Conservation (phyloP, 2,113 vertebrate species). For the Clarias macrocephalus region DNA sequence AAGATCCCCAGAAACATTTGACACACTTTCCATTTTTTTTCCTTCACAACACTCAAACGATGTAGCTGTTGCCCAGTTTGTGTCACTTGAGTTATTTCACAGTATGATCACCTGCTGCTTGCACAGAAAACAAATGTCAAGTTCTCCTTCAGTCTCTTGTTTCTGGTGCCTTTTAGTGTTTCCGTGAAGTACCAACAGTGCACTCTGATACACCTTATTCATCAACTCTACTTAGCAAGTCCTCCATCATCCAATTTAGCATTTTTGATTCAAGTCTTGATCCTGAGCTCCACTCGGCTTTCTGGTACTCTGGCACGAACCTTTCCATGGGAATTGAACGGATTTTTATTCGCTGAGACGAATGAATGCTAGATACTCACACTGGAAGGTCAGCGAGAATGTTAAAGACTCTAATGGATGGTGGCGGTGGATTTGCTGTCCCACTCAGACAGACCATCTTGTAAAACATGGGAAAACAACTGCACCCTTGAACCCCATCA, state of each 20-base stretch:
- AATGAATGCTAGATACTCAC: slow-evolving; percentile 14
- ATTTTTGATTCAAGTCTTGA: neutral
- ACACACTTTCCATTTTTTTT: neutral
- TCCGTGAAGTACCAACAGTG: neutral
- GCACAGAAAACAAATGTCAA: neutral
- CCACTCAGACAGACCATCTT: slow-evolving; percentile 18
- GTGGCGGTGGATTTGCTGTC: slow-evolving; percentile 29
- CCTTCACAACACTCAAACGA: neutral
- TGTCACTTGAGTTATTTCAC: slow-evolving; percentile 6
- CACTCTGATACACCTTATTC: slow-evolving; percentile 1
- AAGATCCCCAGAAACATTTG: neutral
- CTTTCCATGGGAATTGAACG: slow-evolving; percentile 19
- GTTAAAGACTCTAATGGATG: slow-evolving; percentile 26
- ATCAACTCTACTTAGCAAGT: slow-evolving; percentile 14
- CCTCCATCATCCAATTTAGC: neutral
- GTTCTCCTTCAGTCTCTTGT: neutral
- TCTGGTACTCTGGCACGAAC: neutral
- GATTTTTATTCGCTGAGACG: neutral
- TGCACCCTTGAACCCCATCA: slow-evolving; percentile 9
- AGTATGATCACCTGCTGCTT: neutral
- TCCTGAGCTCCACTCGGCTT: neutral
- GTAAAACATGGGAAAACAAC: slow-evolving; percentile 44
- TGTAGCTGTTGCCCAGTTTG: neutral
- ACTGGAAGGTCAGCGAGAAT: slow-evolving; percentile 11
- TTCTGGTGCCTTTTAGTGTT: neutral